phyloP scores from a whole-genome alignment of 2,113 vertebrate species.

The Notothenia coriiceps region DNA sequence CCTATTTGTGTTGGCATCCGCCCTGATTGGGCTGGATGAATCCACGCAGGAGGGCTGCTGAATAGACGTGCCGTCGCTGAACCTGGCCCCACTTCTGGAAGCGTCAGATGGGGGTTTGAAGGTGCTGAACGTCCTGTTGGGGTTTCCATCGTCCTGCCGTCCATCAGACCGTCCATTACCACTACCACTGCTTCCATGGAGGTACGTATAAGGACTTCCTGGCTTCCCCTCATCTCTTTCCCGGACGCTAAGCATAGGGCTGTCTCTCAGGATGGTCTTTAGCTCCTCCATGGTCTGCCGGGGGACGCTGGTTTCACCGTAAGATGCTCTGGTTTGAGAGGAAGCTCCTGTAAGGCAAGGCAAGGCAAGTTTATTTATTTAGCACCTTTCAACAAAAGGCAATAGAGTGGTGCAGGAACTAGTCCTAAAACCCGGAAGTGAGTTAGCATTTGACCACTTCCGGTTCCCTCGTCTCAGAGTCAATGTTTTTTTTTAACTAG shows the following conservation, averaged over 20 bases:
- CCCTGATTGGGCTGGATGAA: slow-evolving; percentile 73
- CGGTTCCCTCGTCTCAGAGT: no score
- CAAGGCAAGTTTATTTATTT: no score
- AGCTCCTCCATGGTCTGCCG: slow-evolving; percentile 85
- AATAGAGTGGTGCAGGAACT: no score
- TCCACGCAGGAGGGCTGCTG: slow-evolving; percentile 67
- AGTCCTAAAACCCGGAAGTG: no score
- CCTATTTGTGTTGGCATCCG: slow-evolving; percentile 68
- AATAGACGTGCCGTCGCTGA: slow-evolving; percentile 63
- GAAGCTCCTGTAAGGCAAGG: neutral
- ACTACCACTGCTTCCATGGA: slow-evolving; percentile 42
- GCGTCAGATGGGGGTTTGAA: slow-evolving; percentile 80
- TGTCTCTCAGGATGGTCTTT: slow-evolving; percentile 83
- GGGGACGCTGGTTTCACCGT: slow-evolving; percentile 64
- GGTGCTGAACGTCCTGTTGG: slow-evolving; percentile 71
- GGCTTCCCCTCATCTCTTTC: slow-evolving; percentile 54
- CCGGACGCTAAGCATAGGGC: slow-evolving; percentile 60
- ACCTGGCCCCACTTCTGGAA: slow-evolving; percentile 68
- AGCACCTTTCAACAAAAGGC: no score
- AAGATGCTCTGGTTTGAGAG: slow-evolving; percentile 29
- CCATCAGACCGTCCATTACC: slow-evolving; percentile 49
- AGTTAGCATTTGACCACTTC: no score
- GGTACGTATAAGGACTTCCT: slow-evolving; percentile 52
- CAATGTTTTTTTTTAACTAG: no score
- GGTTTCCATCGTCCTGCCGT: slow-evolving; percentile 66